Base-by-base conservation (phyloP, 2,113 vertebrate species). In the Lepus timidus region DNA sequence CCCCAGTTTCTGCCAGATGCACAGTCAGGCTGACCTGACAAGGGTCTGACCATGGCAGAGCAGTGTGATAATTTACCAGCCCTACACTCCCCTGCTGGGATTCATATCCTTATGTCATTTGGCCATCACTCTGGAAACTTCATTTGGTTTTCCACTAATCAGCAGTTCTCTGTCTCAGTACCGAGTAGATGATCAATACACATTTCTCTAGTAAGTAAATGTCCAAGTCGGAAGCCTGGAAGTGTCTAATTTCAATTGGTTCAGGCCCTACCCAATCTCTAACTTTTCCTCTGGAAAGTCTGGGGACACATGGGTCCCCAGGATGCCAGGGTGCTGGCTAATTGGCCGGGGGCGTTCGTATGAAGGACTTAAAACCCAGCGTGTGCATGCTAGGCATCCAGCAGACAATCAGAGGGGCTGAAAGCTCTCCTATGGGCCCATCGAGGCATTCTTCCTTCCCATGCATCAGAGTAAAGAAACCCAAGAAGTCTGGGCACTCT, bases 21-120 rank as follows among this genome's bases (percentile, higher is more conserved):
- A 75, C 51, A 39, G n/a, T 39, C 58, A 84, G 61, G 78, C 61
- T 91, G 87, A 93, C 83, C 71, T 67, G 79, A 95, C 12, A 44
- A 83, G 61, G 39, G 33, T 13, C 52, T 22, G 44, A 61, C 27
- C 2, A 31, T 61, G 61, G 62, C 27, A 36, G 29, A 71, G 49
- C 68, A 11, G 76, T 44, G 55, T 73, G 74, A 65, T 78, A 73
- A 88, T 82, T 61, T 88, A 52, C 9, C 67, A 13, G 44, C 76
- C 76, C 84, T 49, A 73, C 33, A 70, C 67, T 85, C 73, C 12
- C 25, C 23, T 29, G 78, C 51, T 74, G 36, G 2, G 2, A 71
- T 88, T 68, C 62, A 70, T 51, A 52, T 36, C 52, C 58, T 86
- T 70, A 7, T 81, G 90, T 93, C 61, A 85, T 39, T 71, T 65